These are phyloP conservation scores for Matsumurasca onukii DNA, from an alignment of 1,140 invertebrate species.

Conservation along the genomic window DNA sequence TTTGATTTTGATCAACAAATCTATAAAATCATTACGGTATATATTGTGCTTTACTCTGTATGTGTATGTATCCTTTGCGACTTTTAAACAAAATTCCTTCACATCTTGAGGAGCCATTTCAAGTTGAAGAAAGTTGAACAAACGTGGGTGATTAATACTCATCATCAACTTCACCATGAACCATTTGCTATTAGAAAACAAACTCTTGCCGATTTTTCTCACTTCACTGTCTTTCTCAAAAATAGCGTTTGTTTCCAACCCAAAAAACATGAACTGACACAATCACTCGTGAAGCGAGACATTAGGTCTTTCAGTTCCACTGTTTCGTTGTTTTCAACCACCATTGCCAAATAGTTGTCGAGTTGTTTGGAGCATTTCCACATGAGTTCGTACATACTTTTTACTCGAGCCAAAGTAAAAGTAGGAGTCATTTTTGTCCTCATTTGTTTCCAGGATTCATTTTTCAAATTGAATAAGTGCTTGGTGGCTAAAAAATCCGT, in stretches of 20 bases:
- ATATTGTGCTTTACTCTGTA: conserved; percentile 53
- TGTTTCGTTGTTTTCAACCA: background rate
- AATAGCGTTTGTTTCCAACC: conserved; percentile 48
- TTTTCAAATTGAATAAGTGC: conserved; percentile 53
- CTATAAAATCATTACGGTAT: conserved; percentile 55
- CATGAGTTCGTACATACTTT: conserved; percentile 56
- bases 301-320: conserved; percentile 31
- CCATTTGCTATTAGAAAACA: background rate
- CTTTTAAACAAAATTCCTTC: conserved; percentile 49
- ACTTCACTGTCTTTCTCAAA: conserved; percentile 45
- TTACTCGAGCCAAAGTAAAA: conserved; percentile 63
- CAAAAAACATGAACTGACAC: conserved; percentile 50
- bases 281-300: conserved; percentile 44
- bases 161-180: background rate
- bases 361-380: conserved; percentile 45
- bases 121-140: background rate
- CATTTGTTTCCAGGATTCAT: conserved; percentile 57
- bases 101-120: background rate
- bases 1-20: conserved; percentile 54
- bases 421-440: conserved; percentile 59
- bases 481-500: too few relatives aligned
- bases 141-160: background rate
- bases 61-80: conserved; percentile 56
- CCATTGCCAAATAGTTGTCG: conserved; percentile 9
- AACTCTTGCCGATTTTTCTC: conserved; percentile 36